Conservation (phyloP, 2,113 vertebrate species). For the Proteles cristata region DNA sequence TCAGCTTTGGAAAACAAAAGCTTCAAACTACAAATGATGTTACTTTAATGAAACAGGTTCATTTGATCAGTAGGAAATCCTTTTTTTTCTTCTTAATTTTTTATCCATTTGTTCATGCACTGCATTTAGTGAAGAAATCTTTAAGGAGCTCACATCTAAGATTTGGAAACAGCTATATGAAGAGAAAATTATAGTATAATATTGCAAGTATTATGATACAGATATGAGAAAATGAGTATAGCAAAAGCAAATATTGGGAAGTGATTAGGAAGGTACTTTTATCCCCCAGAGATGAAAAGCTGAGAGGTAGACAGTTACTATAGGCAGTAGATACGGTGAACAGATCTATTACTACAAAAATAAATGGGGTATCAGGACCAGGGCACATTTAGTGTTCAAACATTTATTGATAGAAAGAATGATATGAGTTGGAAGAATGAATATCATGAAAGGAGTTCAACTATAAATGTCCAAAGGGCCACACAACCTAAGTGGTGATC, state of each 20-base stretch:
- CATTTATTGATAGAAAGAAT: not conserved
- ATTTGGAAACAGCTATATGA: conserved; percentile 42
- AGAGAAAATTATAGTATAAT: conserved; percentile 16
- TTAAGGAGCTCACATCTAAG: conserved; percentile 8
- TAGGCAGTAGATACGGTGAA: not conserved
- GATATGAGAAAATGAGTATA: not conserved
- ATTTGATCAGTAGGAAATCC: not conserved
- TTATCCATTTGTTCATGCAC: not conserved
- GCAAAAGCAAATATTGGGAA: not conserved
- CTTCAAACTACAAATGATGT: not conserved
- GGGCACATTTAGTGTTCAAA: not conserved
- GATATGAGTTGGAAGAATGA: not conserved
- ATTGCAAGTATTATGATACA: not conserved
- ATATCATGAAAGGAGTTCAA: not conserved
- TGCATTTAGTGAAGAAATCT: not conserved
- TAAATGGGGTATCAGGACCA: not conserved
- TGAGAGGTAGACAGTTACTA: not conserved
- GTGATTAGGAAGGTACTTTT: not conserved
- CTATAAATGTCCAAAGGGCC: not conserved
- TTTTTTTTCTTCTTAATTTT: not conserved
- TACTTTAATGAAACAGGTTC: not conserved
- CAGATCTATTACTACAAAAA: not conserved
- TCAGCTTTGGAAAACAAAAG: not conserved
- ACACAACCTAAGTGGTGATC: not conserved
- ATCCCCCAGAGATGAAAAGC: not conserved